Evolutionary conservation across 2,113 vertebrate species (phyloP), one percentile per base, ranked within the genome.

Genomic region (Felis catus): DNA sequence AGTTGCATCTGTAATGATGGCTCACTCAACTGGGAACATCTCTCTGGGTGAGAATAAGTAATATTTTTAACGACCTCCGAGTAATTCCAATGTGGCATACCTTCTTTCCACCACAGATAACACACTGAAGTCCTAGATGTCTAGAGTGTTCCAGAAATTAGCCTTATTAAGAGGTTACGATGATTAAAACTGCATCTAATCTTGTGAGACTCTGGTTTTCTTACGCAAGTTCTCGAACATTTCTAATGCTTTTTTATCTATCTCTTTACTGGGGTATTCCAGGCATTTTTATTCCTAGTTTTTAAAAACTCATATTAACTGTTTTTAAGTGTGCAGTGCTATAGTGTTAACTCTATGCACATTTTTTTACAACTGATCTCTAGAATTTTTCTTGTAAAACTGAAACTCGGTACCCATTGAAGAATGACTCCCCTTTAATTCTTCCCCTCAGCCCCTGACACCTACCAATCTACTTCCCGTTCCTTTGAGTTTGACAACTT

Each of bases 21-120:
- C 96, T 95, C 84, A 65, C 71, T 95, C 78, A 83, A 65, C 45
- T 79, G 84, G 90, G 89, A 95, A 8, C 79, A 89, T 93, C 63
- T 83, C 93, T 80, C 90, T 93, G 71, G 79, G 71, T 92, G 85
- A 93, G 90, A 89, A 84, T 85, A 89, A 95, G 76, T 71, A 84
- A 70, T 63, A 70, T 93, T 84, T 84, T 79, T 92, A 88, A 95
- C 71, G 63, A 55, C 7, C 55, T 95, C 63, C 71, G 71, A 85
- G 71, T 71, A 61, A 80, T 95, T 93, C 53, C 89, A 5, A 93
- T 83, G 31, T 48, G 16, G n/a, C 19, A 16, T 16, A 65, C 85
- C 13, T 80, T 29, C 70, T 89, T 92, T 93, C 55, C 23, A 66
- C 85, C 51, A 66, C n/a, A 65, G 80, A 66, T 55, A 78, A 70